Evolutionary conservation across 1,140 invertebrate genomes (phyloP), one percentile per base, ranked within the genome.

Genomic region (Heliothis virescens): DNA sequence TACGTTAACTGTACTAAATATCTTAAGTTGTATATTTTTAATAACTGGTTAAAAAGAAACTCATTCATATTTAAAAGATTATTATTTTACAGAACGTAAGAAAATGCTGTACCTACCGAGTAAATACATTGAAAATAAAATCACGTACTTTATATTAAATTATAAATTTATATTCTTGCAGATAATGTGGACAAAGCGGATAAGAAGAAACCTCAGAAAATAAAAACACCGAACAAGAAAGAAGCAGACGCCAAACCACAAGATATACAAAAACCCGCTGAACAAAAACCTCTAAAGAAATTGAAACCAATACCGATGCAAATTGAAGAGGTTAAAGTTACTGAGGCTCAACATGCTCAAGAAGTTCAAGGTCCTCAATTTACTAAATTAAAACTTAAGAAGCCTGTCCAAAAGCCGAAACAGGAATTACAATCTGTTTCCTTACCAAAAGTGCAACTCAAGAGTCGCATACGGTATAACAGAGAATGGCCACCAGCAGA

Each of bases 381-480:
- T 86, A 94, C 94, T 34, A 89, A 93, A 82, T 92, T 96, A n/a
- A 97, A 97, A 93, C 86, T 96, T 34, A 96, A 95, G 79, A 97
- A 96, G 89, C 89, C 95, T 2, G 80, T 91, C 34, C 79, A 92
- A 26, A 83, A 92, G 18, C 92, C 93, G 62, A 96, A 96, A 86
- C 94, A 94, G 87, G 95, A 95, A 84, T 67, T 86, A 18, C 90
- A 94, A 71, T 84, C 90, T 48, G 82, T 92, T 12, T 94, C 95
- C 84, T 82, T 97, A 41, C 96, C 96, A 0, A 97, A 97, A 92
- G 89, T 97, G 59, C 89, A 96, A 85, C 88, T 97, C 16, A 96
- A 96, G 83, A 97, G 96, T 89, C 95, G 95, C 73, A 96, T 97
- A 15, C 95, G 89, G 65, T 95, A 95, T 78, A 87, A 96, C 12